Conservation (phyloP, 1,140 invertebrate genomes). For the Rhopalosiphum padi region DNA sequence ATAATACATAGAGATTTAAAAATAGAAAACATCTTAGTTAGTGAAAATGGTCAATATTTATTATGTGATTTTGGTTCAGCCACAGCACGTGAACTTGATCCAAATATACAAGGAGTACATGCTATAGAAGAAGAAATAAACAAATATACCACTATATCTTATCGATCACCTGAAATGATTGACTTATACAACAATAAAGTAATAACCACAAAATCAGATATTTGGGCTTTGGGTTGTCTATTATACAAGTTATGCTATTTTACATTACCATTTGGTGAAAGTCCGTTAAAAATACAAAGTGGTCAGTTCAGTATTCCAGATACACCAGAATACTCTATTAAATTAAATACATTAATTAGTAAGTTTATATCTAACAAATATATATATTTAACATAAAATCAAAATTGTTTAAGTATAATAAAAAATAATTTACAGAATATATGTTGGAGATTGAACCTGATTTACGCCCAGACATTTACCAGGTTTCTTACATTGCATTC, state of each 20-base stretch:
- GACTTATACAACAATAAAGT: conserved; percentile 88
- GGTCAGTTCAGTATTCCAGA: conserved; percentile 89
- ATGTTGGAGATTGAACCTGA: conserved; percentile 86
- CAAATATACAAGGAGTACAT: conserved; percentile 74
- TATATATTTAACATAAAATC: neutral
- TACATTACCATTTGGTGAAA: conserved; percentile 91
- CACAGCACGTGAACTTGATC: conserved; percentile 81
- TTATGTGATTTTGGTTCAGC: conserved; percentile 91
- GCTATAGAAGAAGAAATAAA: conserved; percentile 90
- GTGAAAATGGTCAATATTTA: conserved; percentile 80
- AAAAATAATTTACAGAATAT: conserved; percentile 70
- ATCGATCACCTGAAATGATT: conserved; percentile 95
- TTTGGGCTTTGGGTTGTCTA: conserved; percentile 91
- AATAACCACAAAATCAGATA: conserved; percentile 92
- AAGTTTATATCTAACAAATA: conserved; percentile 60
- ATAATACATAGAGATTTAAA: conserved; percentile 96
- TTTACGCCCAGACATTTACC: conserved; percentile 86
- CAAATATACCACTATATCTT: conserved; percentile 92
- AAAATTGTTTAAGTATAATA: neutral
- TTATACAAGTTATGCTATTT: conserved; percentile 94
- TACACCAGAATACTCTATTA: conserved; percentile 76
- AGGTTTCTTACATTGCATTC: conserved; percentile 84
- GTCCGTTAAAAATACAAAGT: conserved; percentile 90
- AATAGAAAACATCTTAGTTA: conserved; percentile 88
- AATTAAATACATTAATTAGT: conserved; percentile 69